Base-by-base conservation (phyloP, 2,797 vertebrate species). In the Diplodus puntazzo region DNA sequence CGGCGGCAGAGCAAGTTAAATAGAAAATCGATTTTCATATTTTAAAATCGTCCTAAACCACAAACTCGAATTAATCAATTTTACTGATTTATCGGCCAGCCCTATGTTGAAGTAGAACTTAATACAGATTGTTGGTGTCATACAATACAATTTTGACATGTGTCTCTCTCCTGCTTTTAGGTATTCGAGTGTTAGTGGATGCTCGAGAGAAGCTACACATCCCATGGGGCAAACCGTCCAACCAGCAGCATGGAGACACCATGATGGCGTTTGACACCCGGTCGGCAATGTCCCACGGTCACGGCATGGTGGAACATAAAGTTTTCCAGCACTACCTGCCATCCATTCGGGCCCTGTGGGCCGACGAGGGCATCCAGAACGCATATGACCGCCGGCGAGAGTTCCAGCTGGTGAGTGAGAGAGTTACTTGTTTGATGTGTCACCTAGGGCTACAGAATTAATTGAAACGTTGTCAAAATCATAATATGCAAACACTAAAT, bases 221-320 rank as follows among this genome's bases (percentile, higher is more conserved):
- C 87, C 97, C 97, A 0, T 99, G 98, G 98, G 97, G 97, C 62
- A 88, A 97, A 62, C 82, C 89, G 5, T 89, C 95, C 54, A 99
- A 99, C 92, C 96, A 98, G 91, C 90, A 81, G 13, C 94, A 96
- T 0, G 98, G 98, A 3, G 96, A 98, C 62, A 95, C 88, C 54
- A 92, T 99, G 96, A 99, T 99, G 98, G 96, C 96, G 0, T 98
- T 99, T 30, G 97, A 99, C 86, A 99, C 98, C 0, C 96, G 98
- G 0, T 95, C 97, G 0, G 91, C 93, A 16, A 93, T 94, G 76
- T 92, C 95, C 48, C 80, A 82, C 0, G 94, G 87, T 30, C 96
- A 98, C 23, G 97, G 97, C 59, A 95, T 97, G 95, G 96, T 99
- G 92, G 97, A 98, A 87, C 94, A 96, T 0, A 92, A 87, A 0